Evolutionary conservation across 2,888 invertebrate genomes (phyloP).

Genomic region (Diarsia dahlii): DNA sequence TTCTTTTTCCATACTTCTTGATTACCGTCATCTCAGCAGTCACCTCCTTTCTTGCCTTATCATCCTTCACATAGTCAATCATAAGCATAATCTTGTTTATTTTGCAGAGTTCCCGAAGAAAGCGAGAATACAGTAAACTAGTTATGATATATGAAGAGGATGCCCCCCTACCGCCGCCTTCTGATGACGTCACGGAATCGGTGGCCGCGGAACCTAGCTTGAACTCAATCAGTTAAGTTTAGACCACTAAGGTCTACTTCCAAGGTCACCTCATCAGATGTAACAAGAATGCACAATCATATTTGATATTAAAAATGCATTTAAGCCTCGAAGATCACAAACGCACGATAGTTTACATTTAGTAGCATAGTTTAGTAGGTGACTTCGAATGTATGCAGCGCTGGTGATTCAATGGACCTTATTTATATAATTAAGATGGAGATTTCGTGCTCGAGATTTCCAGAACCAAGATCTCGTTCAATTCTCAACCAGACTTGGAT

Average conservation of each 20-base stretch:
- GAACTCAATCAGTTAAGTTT: conserved; percentile 9
- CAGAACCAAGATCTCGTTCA: conserved; percentile 29
- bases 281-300: conserved; percentile 48
- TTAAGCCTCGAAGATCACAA: conserved; percentile 16
- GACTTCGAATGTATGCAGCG: conserved; percentile 8
- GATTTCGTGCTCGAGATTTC: background rate
- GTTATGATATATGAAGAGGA: conserved; percentile 94
- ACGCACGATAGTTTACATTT: conserved; percentile 32
- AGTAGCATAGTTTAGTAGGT: conserved; percentile 10
- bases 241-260: background rate
- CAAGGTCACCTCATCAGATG: conserved; percentile 1
- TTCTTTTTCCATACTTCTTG: no score
- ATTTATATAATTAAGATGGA: background rate
- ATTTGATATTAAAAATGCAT: conserved; percentile 28
- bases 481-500: conserved; percentile 11
- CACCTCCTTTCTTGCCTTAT: no score
- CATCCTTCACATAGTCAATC: no score
- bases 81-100: conserved; percentile 6
- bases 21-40: no score
- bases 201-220: background rate
- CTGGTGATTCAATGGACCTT: background rate
- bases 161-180: conserved; percentile 91
- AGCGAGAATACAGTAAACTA: conserved; percentile 89
- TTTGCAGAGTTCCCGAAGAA: conserved; percentile 72
- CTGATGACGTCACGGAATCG: background rate